Percentiles rank a stretch among this genome's conserved stretches.
Conservation (phyloP, 2,797 vertebrate genomes). For the Acomys russatus region DNA sequence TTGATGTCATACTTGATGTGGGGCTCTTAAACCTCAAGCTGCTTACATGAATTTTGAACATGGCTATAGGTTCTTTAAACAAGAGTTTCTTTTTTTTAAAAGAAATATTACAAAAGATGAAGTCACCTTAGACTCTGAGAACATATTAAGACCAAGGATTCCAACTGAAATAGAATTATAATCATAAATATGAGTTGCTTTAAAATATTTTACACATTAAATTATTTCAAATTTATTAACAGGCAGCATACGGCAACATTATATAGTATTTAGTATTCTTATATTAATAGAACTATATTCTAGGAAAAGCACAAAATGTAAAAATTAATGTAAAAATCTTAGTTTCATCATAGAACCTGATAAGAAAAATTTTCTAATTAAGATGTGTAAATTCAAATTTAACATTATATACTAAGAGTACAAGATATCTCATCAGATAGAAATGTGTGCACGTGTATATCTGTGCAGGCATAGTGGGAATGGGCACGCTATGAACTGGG, state of each 20-base stretch:
- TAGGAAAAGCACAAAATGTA: slow-evolving; percentile 46
- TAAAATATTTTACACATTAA: slow-evolving; percentile 66
- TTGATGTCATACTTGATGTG: slow-evolving; percentile 8
- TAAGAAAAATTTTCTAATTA: slow-evolving; percentile 22
- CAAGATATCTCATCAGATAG: slow-evolving; percentile 6
- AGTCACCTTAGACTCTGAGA: neutral
- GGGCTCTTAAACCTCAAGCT: slow-evolving; percentile 38
- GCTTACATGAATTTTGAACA: slow-evolving; percentile 20
- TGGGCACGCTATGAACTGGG: neutral
- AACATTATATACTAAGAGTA: slow-evolving; percentile 5
- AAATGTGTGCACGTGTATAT: neutral
- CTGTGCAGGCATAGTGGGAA: neutral
- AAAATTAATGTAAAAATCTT: slow-evolving; percentile 16
- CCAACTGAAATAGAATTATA: slow-evolving; percentile 26
- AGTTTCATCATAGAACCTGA: neutral
- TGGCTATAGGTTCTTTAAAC: neutral
- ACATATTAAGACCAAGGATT: slow-evolving; percentile 3
- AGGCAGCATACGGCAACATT: neutral
- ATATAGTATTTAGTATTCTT: slow-evolving; percentile 8
- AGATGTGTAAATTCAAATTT: slow-evolving; percentile 29
- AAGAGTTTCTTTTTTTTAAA: slow-evolving; percentile 28
- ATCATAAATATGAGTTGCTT: neutral
- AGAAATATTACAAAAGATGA: slow-evolving; percentile 16
- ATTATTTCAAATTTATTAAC: slow-evolving; percentile 27
- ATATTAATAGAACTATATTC: slow-evolving; percentile 14